Base-by-base conservation (phyloP, 2,113 vertebrate genomes). In the Erpornis zantholeuca region DNA sequence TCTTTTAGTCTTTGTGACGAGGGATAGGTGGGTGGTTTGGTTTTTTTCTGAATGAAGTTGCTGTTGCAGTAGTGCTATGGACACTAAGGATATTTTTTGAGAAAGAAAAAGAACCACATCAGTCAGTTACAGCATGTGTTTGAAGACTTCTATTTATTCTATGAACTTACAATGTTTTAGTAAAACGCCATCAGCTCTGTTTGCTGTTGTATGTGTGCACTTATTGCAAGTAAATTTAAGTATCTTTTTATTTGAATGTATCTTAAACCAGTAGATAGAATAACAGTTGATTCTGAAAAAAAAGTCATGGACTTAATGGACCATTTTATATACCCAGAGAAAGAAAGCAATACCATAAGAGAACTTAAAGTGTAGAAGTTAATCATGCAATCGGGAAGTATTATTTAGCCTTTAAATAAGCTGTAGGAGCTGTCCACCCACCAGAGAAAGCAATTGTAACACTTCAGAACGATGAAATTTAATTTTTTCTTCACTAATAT, bases 221-320 rank as follows among this genome's bases (percentile, higher is more conserved):
- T 97, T 96, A 95, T 88, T 96, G 89, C 94, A 82, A 97, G 96
- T 96, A 95, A 95, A 90, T 95, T 92, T 97, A 82, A 98, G 95
- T 84, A 93, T 96, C 96, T 97, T 97, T 97, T 98, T 96, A 93
- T 98, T 96, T 98, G 98, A 99, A 99, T 99, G 99, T 99, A 98
- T 98, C 97, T 98, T 91, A 96, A 98, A 97, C 93, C 90, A 93
- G 96, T 97, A 97, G 97, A 72, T 98, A 97, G 97, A 90, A 47
- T 92, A 97, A 95, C 94, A 87, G 86, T 92, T 79, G 96, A 95
- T 80, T 94, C 64, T 91, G 79, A 47, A 94, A 81, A 94, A 84
- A 85, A 72, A 90, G 91, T 66, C 50, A 57, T 57, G 66, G 76
- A 92, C 84, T 75, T 82, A 88, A 79, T 45, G 95, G 96, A 97